Conservation (phyloP, 2,797 vertebrate species). For the Manis crassicaudata region DNA sequence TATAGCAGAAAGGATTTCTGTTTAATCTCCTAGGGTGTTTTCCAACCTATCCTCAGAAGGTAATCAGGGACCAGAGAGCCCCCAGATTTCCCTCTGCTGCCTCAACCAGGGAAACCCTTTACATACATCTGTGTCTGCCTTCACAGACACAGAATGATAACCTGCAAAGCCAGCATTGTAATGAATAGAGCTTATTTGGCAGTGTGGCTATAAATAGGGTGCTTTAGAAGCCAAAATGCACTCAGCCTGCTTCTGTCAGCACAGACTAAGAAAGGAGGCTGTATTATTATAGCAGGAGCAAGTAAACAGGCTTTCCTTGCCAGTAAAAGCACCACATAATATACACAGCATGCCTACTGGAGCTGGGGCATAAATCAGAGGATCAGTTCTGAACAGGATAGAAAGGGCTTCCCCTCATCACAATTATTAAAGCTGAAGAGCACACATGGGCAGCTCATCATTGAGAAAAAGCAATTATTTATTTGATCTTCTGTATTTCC, state of each 20-base stretch:
- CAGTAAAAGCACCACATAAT: constrained; percentile 74
- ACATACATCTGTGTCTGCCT: constrained; percentile 71
- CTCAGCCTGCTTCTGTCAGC: constrained; percentile 81
- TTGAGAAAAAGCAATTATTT: not conserved
- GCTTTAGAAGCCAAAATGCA: constrained; percentile 78
- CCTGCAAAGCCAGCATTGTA: constrained; percentile 76
- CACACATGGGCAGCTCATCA: constrained; percentile 9
- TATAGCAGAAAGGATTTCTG: not conserved
- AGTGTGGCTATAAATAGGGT: constrained; percentile 78
- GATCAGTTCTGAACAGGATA: constrained; percentile 53
- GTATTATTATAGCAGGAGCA: constrained; percentile 78
- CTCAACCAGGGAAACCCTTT: constrained; percentile 49
- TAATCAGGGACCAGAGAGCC: not conserved
- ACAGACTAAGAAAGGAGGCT: constrained; percentile 71
- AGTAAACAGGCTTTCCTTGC: constrained; percentile 69
- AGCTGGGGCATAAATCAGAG: constrained; percentile 56
- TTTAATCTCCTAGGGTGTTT: constrained; percentile 15
- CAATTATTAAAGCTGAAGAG: not conserved
- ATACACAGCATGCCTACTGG: constrained; percentile 68
- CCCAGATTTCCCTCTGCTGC: constrained; percentile 44
- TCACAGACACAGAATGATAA: constrained; percentile 75
- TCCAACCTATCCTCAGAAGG: constrained; percentile 30
- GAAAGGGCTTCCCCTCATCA: constrained; percentile 63
- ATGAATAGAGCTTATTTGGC: constrained; percentile 77
- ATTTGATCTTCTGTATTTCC: not conserved